phyloP scores from a whole-genome alignment of 2,888 invertebrate genomes.

The Agrenia bidenticulata region DNA sequence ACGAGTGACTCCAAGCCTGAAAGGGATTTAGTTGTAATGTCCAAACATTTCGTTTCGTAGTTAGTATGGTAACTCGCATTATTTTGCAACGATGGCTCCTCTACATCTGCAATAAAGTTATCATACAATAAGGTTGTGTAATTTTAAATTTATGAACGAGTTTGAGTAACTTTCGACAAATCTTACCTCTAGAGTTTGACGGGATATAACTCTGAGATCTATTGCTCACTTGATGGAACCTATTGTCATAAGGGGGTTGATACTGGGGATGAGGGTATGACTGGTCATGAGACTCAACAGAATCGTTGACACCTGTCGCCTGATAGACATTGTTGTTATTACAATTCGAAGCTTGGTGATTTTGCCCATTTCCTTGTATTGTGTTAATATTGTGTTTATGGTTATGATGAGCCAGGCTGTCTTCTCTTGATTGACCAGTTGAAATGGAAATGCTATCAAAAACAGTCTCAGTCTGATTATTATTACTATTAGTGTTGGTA shows the following conservation, averaged over 20 bases:
- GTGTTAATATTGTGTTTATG: conserved; percentile 26
- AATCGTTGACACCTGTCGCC: conserved; percentile 27
- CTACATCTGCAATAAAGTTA: not conserved
- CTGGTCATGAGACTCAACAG: conserved; percentile 37
- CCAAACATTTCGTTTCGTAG: conserved; percentile 66
- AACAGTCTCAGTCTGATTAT: conserved; percentile 44
- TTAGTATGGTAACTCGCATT: conserved; percentile 16
- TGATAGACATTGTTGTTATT: conserved; percentile 32
- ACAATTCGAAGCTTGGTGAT: conserved; percentile 31
- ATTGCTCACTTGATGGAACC: conserved; percentile 33
- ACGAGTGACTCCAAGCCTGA: conserved; percentile 85
- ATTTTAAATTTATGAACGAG: not conserved
- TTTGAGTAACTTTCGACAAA: not conserved
- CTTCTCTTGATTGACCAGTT: conserved; percentile 35
- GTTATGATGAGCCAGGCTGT: conserved; percentile 25
- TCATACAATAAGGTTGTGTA: too few relatives aligned
- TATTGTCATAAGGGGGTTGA: conserved; percentile 47
- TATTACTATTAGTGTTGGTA: conserved; percentile 1
- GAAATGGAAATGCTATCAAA: conserved; percentile 43
- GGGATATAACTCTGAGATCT: conserved; percentile 34
- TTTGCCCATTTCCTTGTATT: conserved; percentile 30
- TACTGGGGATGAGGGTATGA: conserved; percentile 31
- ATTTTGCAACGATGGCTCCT: conserved; percentile 40
- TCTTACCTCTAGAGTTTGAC: conserved; percentile 34
- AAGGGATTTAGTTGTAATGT: conserved; percentile 55